Percentiles rank a stretch among this genome's conserved stretches.
These are phyloP conservation scores for Margaritifera margaritifera DNA, from an alignment of 2,888 invertebrate species.

Conservation along the genomic window DNA sequence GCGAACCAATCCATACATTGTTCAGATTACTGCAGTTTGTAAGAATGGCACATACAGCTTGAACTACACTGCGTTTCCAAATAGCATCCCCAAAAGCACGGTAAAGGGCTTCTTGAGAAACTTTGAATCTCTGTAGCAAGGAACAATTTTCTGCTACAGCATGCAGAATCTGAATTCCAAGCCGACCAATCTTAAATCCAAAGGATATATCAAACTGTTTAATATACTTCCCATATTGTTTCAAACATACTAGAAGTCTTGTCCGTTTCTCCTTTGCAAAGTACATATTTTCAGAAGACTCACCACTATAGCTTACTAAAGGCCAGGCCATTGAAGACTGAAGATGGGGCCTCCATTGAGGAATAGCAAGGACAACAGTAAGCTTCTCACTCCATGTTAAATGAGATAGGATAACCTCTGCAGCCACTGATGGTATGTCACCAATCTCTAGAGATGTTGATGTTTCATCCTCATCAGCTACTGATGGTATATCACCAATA, in stretches of 20 bases:
- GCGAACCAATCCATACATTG: constrained; percentile 30
- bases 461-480: neutral
- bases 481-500: too few species aligned
- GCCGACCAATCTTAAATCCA: constrained; percentile 38
- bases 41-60: constrained; percentile 34
- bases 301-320: constrained; percentile 32
- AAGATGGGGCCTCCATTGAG: constrained; percentile 34
- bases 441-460: constrained; percentile 6
- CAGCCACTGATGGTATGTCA: constrained; percentile 44
- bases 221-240: constrained; percentile 47
- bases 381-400: constrained; percentile 49
- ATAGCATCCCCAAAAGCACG: constrained; percentile 16
- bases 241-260: constrained; percentile 39
- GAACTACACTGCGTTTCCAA: constrained; percentile 36
- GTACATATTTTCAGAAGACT: constrained; percentile 49
- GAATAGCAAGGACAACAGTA: constrained; percentile 25
- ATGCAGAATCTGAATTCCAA: constrained; percentile 39
- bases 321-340: constrained; percentile 42
- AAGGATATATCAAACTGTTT: constrained; percentile 38
- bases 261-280: constrained; percentile 45
- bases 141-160: constrained; percentile 42
- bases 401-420: constrained; percentile 37
- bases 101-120: constrained; percentile 17
- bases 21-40: constrained; percentile 27
- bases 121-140: constrained; percentile 31